Evolutionary conservation across 2,113 vertebrate species (phyloP).

Genomic region (Dromiciops gliroides): DNA sequence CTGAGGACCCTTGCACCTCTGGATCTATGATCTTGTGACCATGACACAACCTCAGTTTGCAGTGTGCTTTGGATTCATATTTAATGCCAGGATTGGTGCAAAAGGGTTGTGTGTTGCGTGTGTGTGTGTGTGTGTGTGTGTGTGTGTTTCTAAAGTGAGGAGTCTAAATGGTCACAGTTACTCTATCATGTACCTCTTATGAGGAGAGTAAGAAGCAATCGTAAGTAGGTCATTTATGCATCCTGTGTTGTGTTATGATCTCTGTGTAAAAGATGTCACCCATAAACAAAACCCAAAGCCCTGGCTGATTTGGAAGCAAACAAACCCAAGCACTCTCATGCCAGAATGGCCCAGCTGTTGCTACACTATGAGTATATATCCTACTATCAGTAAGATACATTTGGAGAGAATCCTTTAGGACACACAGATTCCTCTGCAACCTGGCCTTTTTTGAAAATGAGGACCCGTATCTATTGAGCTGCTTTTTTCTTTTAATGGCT

Average conservation of each 20-base stretch:
- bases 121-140: too few species aligned
- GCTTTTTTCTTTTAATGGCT: not conserved
- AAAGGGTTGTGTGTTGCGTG: too few species aligned
- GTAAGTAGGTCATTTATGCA: constrained; percentile 9
- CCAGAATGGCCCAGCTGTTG: fast-evolving
- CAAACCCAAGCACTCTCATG: not conserved
- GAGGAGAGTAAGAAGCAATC: constrained; percentile 4
- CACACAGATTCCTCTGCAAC: not conserved
- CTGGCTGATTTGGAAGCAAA: not conserved
- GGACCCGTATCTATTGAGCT: not conserved
- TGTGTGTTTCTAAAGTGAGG: not conserved
- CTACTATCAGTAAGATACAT: not conserved
- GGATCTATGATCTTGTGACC: not conserved
- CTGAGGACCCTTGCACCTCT: not conserved
- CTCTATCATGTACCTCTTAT: not conserved
- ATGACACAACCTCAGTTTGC: not conserved
- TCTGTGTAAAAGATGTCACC: not conserved
- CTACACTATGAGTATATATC: not conserved
- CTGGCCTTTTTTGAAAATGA: not conserved
- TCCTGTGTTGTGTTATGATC: not conserved
- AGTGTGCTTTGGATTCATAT: not conserved
- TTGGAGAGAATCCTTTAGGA: not conserved
- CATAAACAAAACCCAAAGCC: not conserved
- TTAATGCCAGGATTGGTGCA: not conserved
- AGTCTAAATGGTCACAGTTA: not conserved